phyloP scores from a whole-genome alignment of 2,797 vertebrate species.

The Sebastolobus altivelis region DNA sequence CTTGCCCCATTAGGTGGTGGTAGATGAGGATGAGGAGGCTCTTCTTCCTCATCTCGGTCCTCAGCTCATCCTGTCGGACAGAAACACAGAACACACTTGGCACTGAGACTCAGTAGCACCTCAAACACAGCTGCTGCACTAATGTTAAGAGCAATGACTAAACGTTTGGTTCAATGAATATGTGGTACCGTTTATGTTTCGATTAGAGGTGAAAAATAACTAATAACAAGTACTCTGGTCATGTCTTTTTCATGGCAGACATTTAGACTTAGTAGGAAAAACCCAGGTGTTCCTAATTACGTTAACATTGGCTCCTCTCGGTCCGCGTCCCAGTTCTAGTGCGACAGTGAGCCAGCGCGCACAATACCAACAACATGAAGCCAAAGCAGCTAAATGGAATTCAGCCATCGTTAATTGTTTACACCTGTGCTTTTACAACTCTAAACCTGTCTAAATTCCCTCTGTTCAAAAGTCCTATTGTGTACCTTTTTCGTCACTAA shows the following conservation, averaged over 20 bases:
- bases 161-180: not conserved
- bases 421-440: not conserved
- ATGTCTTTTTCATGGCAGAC: not conserved
- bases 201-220: not conserved
- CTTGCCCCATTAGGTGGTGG: constrained; percentile 92
- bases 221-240: not conserved
- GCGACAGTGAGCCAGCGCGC: not conserved
- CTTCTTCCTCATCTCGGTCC: constrained; percentile 90
- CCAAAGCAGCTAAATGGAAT: not conserved
- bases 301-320: not conserved
- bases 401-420: not conserved
- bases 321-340: not conserved
- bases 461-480: too few species aligned
- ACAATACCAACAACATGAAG: not conserved
- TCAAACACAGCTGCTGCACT: not conserved
- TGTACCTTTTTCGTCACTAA: too few species aligned
- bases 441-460: too few species aligned
- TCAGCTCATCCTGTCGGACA: constrained; percentile 88
- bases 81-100: not conserved
- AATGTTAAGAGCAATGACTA: too few species aligned
- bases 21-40: constrained; percentile 93
- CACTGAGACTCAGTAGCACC: too few species aligned
- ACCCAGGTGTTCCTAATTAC: not conserved
- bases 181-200: not conserved
- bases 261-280: not conserved